A percentile compares a stretch with the other conserved stretches of the same genome.
Evolutionary conservation across 35 echinoderm and acorn worm species (phyloP).

Genomic region (Diadema setosum): DNA sequence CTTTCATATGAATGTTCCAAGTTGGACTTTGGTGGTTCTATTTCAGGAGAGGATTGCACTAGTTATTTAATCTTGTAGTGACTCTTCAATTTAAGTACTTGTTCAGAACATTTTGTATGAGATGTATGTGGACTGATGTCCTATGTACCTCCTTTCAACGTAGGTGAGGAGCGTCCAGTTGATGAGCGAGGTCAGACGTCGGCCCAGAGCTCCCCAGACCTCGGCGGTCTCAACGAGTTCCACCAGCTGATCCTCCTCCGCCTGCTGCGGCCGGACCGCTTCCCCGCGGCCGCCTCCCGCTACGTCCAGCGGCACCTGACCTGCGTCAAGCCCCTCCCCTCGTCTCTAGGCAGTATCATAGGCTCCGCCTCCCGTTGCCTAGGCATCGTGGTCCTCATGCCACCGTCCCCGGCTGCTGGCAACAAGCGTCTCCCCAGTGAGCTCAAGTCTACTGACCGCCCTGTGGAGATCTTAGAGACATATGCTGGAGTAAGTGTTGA

Average conservation of each 20-base stretch:
- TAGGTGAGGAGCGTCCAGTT: slow-evolving; percentile 8
- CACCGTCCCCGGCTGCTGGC: slow-evolving; percentile 56
- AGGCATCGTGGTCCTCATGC: slow-evolving; percentile 81
- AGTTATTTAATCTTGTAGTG: no score
- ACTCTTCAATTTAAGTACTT: no score
- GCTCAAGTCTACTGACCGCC: slow-evolving; percentile 38
- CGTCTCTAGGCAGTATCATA: slow-evolving; percentile 61
- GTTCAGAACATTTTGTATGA: no score
- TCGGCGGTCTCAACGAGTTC: slow-evolving; percentile 82
- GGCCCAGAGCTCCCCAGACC: slow-evolving; percentile 68
- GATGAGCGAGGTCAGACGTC: slow-evolving; percentile 37
- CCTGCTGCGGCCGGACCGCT: slow-evolving; percentile 76
- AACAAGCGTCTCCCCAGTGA: slow-evolving; percentile 63
- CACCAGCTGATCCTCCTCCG: slow-evolving; percentile 86
- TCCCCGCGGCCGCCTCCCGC: slow-evolving; percentile 40
- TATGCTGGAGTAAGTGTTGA: slow-evolving; percentile 83
- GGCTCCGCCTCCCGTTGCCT: slow-evolving; percentile 39
- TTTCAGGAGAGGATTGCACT: no score
- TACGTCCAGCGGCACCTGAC: slow-evolving; percentile 81
- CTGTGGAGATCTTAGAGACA: slow-evolving; percentile 44
- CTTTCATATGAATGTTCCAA: no score
- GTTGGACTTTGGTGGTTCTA: no score
- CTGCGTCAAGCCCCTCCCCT: slow-evolving; percentile 59
- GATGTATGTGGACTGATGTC: no score
- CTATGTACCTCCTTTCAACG: background rate